phyloP scores from a whole-genome alignment of 2,888 invertebrate genomes.

The Drosophila phalerata region DNA sequence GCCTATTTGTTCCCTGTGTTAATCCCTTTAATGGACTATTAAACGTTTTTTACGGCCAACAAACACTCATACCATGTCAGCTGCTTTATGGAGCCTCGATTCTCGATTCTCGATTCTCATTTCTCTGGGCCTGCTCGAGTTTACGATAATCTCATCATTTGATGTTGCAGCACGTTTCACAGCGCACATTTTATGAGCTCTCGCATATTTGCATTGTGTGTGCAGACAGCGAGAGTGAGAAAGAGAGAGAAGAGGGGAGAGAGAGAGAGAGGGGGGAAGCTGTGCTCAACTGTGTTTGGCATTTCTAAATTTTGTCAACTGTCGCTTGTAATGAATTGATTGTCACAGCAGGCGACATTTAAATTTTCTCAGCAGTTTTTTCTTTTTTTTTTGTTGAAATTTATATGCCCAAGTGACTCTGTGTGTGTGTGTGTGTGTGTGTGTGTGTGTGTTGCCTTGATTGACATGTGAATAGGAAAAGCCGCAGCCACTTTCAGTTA shows the following conservation, averaged over 20 bases:
- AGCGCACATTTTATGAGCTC: conserved; percentile 72
- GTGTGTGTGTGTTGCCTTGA: conserved; percentile 52
- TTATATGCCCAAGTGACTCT: conserved; percentile 53
- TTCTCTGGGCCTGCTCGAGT: conserved; percentile 47
- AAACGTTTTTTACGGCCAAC: conserved; percentile 64
- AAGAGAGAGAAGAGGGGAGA: conserved; percentile 18
- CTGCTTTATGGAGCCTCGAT: conserved; percentile 44
- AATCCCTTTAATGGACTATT: conserved; percentile 73
- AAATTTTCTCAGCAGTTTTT: conserved; percentile 37
- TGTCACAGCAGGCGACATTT: conserved; percentile 63
- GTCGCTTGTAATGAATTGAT: conserved; percentile 76
- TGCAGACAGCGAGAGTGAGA: conserved; percentile 15
- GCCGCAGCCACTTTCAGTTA: conserved; percentile 77
- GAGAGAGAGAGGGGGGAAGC: conserved; percentile 20
- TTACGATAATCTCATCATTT: conserved; percentile 76
- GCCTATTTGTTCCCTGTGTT: conserved; percentile 67
- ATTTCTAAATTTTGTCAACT: conserved; percentile 72
- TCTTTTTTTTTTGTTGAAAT: conserved; percentile 52
- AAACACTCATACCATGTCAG: conserved; percentile 22
- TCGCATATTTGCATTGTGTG: conserved; percentile 70
- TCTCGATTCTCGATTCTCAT: conserved; percentile 4
- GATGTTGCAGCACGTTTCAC: conserved; percentile 72
- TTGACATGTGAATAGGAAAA: conserved; percentile 80
- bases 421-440: conserved; percentile 12
- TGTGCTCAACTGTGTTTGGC: conserved; percentile 40